Conservation (phyloP, 35 echinoderm and acorn worm genomes). For the Eucidaris tribuloides region DNA sequence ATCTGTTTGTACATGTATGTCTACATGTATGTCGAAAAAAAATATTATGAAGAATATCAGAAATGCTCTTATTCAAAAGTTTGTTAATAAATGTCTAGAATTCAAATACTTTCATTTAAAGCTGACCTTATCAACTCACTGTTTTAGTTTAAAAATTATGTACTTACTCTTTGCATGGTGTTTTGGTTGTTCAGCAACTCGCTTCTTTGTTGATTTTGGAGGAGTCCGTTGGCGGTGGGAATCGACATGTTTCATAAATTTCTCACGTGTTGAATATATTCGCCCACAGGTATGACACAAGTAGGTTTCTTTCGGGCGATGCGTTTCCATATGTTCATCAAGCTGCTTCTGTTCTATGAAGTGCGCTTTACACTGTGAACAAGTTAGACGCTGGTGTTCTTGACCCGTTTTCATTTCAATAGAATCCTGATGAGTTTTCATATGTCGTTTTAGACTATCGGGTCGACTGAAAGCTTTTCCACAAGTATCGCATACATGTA, state of each 20-base stretch:
- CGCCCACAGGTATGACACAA: neutral
- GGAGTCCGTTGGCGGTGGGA: neutral
- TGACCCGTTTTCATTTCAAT: neutral
- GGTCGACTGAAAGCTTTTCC: neutral
- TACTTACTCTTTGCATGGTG: neutral
- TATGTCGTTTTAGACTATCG: neutral
- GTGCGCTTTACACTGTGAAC: neutral
- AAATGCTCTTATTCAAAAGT: neutral
- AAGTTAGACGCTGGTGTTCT: neutral
- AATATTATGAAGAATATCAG: neutral
- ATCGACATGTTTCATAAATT: neutral
- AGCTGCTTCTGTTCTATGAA: neutral
- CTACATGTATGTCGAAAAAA: neutral
- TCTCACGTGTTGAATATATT: neutral
- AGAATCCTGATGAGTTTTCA: neutral
- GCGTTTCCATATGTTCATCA: neutral
- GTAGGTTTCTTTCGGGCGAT: neutral
- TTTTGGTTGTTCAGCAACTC: neutral
- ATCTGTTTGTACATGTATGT: neutral
- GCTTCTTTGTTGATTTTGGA: neutral
- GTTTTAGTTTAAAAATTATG: neutral
- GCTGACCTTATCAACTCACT: too few relatives aligned
- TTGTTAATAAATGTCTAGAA: neutral
- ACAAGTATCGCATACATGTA: neutral
- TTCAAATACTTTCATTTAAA: neutral